Conservation (phyloP, 2,113 vertebrate species). For the Crotalus helleri region DNA sequence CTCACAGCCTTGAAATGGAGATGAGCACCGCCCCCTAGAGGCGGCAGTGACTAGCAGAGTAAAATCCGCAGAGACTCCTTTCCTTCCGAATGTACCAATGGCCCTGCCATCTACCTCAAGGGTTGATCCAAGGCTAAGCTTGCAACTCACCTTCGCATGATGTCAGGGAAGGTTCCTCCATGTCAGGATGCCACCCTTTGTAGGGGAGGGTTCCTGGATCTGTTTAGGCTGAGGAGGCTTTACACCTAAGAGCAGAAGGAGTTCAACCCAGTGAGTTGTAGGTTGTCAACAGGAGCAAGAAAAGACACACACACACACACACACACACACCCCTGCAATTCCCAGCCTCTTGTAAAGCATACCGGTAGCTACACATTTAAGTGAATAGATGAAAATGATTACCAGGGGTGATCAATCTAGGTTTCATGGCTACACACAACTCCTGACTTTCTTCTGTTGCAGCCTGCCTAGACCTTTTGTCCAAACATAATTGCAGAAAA, state of each 20-base stretch:
- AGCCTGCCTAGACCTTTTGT: not conserved
- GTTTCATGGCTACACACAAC: not conserved
- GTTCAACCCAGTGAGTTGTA: not conserved
- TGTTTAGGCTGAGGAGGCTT: not conserved
- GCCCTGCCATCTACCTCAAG: not conserved
- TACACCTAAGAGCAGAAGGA: not conserved
- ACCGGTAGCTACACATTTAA: not conserved
- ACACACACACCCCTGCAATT: not conserved
- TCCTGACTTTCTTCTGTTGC: not conserved
- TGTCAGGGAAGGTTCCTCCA: slow-evolving; percentile 62
- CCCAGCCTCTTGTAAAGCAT: not conserved
- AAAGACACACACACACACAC: not conserved
- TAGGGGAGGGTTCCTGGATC: fast-evolving
- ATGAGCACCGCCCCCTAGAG: not conserved
- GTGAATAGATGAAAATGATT: not conserved
- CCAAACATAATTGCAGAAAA: not conserved
- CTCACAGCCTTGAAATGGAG: not conserved
- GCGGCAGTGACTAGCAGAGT: not conserved
- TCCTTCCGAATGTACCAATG: not conserved
- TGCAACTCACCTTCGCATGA: slow-evolving; percentile 68
- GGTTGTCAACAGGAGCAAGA: not conserved
- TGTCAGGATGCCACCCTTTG: not conserved
- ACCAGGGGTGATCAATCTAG: not conserved
- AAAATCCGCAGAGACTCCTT: not conserved
- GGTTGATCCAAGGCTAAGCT: not conserved